Percentiles rank a stretch among this genome's conserved stretches.
Conservation (phyloP, 2,888 invertebrate species). For the Limenitis camilla region DNA sequence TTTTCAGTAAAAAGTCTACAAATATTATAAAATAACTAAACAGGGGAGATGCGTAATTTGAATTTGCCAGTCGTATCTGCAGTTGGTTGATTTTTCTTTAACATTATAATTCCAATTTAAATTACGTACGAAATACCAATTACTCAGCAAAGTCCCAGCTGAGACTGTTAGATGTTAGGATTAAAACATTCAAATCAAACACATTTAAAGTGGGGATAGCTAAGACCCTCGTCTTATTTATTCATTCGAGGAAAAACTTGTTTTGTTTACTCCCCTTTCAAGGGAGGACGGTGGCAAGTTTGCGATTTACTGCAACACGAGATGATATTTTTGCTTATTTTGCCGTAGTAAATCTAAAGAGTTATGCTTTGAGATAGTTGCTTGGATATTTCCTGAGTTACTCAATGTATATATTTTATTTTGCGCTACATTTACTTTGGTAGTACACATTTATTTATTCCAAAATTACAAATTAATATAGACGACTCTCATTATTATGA, state of each 20-base stretch:
- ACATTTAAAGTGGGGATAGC: conserved; percentile 53
- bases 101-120: no score
- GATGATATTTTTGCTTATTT: conserved; percentile 56
- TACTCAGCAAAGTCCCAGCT: conserved; percentile 34
- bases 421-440: neutral
- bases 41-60: no score
- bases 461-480: no score
- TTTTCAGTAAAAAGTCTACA: no score
- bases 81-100: no score
- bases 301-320: conserved; percentile 47
- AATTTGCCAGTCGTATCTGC: no score
- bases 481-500: no score
- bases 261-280: conserved; percentile 63
- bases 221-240: conserved; percentile 69
- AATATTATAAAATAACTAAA: no score
- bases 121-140: conserved; percentile 21
- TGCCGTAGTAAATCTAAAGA: conserved; percentile 38
- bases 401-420: neutral
- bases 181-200: conserved; percentile 73
- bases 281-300: conserved; percentile 46
- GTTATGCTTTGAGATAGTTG: conserved; percentile 28
- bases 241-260: conserved; percentile 71
- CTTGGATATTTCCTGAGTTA: conserved; percentile 13
- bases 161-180: conserved; percentile 59
- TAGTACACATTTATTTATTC: no score